Percentiles rank a stretch among this genome's conserved stretches.
These are phyloP conservation scores for Triplophysa rosa DNA, from an alignment of 2,113 vertebrate genomes.

Conservation along the genomic window DNA sequence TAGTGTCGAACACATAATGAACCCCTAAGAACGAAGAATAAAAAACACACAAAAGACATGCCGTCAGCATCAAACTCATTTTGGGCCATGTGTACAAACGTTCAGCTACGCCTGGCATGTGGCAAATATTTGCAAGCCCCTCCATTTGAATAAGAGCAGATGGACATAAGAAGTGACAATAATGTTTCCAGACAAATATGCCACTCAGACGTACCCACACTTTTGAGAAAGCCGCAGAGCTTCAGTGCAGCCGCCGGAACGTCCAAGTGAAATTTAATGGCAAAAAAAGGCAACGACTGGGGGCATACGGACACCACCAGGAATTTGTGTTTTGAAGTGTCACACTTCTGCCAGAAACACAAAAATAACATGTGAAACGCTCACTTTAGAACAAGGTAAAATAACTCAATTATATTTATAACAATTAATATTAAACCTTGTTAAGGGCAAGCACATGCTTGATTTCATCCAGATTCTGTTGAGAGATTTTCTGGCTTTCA, in stretches of 20 bases:
- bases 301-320: constrained; percentile 73
- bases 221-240: constrained; percentile 92
- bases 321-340: constrained; percentile 72
- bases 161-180: too few relatives aligned
- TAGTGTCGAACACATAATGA: constrained; percentile 88
- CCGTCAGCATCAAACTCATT: background rate
- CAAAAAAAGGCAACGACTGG: constrained; percentile 82
- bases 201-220: constrained; percentile 78
- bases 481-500: constrained; percentile 84
- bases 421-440: constrained; percentile 74
- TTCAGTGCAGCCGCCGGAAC: constrained; percentile 84
- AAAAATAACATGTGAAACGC: too few relatives aligned
- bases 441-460: constrained; percentile 84
- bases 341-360: constrained; percentile 71
- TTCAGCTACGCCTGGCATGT: background rate
- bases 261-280: constrained; percentile 84
- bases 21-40: constrained; percentile 73
- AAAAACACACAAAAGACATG: background rate
- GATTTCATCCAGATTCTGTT: constrained; percentile 86
- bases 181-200: background rate
- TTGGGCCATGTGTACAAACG: background rate
- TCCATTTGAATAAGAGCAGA: background rate
- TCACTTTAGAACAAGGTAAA: too few relatives aligned
- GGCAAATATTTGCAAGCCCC: background rate
- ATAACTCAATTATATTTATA: too few relatives aligned